Base-by-base conservation (phyloP, 2,797 vertebrate genomes). In the Varecia variegata region DNA sequence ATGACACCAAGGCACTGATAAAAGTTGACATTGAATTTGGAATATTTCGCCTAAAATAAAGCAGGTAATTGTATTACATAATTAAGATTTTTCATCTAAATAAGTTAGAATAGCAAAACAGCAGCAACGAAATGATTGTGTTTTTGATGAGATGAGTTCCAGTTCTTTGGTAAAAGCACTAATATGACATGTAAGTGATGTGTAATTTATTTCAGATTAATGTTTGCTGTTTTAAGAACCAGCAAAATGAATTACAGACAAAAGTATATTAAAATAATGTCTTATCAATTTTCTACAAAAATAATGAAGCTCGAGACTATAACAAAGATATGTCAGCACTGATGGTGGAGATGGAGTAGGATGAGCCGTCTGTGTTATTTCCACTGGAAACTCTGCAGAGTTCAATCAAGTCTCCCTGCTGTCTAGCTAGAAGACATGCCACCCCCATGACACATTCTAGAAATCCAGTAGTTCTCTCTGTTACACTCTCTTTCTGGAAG, bases 71-170 rank as follows among this genome's bases (percentile, higher is more conserved):
- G 0, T 25, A 54, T 79, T 94, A 17, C 7, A 79, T 27, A 60
- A n/a, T 27, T 90, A 71, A 92, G 21, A 79, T 74, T 94, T 94
- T 92, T 92, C 32, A 74, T 77, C 50, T 87, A 38, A 67, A 73
- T 52, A 12, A 52, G 17, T 35, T 56, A 54, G 60, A 76, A 35
- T 3, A 82, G 2, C 20, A 83, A 65, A 65, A 27, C 1, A 71
- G 4, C 10, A 87, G 43, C 62, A 71, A 68, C 4, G 80, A 50
- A 90, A 32, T 74, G 47, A 32, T 77, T 32, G 40, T 32, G 45
- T 12, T 89, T 88, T 73, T 76, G 83, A 86, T 67, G n/a, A 17
- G 7, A 54, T 45, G 25, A 76, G 8, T 15, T 84, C 38, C 45
- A 43, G 12, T 68, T 89, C 47, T 86, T 77, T 82, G 35, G 21